These are phyloP conservation scores for Tetranychus truncatus DNA, from an alignment of 2,888 invertebrate genomes.

Conservation along the genomic window DNA sequence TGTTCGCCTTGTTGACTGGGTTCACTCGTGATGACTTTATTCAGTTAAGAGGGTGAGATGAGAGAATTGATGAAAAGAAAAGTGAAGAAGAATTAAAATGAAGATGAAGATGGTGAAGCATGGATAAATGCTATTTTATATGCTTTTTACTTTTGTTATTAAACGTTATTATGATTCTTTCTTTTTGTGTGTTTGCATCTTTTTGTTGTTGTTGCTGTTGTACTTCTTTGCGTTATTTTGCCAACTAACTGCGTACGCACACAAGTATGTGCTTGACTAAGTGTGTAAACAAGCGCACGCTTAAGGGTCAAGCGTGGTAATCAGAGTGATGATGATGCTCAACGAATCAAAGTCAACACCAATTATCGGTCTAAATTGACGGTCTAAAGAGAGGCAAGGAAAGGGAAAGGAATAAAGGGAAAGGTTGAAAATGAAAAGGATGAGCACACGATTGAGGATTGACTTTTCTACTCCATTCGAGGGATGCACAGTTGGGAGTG, in stretches of 20 bases:
- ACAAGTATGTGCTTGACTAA: not conserved
- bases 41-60: no score
- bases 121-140: no score
- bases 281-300: not conserved
- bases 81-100: no score
- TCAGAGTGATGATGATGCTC: not conserved
- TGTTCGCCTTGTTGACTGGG: no score
- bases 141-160: no score
- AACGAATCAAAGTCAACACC: conserved; percentile 1
- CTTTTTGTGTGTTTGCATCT: not conserved
- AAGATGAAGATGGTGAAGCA: no score
- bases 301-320: not conserved
- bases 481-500: not conserved
- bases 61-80: no score
- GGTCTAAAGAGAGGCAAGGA: not conserved
- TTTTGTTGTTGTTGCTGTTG: not conserved
- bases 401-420: not conserved
- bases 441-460: not conserved
- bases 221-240: not conserved
- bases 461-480: not conserved
- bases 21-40: no score
- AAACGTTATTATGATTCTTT: not conserved
- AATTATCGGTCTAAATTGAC: not conserved
- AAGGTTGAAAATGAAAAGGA: not conserved
- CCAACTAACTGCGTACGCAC: not conserved